These are phyloP conservation scores for Pardalotus punctatus DNA, from an alignment of 2,113 vertebrate genomes.

Conservation along the genomic window DNA sequence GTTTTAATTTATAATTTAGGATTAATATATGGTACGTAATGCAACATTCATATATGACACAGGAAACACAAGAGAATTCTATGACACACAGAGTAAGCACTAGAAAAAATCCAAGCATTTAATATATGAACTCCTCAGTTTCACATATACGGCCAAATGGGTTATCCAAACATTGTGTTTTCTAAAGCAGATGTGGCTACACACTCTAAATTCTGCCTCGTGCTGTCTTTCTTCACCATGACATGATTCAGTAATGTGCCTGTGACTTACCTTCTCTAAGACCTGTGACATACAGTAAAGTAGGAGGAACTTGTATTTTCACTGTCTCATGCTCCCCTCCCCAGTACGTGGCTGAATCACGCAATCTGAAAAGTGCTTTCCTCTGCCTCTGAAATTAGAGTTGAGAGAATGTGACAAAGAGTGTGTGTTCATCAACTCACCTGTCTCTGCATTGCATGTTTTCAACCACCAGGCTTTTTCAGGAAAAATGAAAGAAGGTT, in stretches of 20 bases:
- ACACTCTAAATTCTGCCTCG: not conserved
- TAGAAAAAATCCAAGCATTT: not conserved
- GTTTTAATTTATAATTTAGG: constrained; percentile 12
- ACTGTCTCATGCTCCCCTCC: not conserved
- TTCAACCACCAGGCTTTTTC: not conserved
- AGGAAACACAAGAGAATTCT: not conserved
- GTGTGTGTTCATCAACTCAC: not conserved
- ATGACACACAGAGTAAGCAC: not conserved
- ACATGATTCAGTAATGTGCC: not conserved
- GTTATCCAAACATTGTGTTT: not conserved
- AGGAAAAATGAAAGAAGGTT: not conserved
- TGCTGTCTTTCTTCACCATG: not conserved
- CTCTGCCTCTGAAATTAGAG: not conserved
- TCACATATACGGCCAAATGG: not conserved
- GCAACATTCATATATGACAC: not conserved
- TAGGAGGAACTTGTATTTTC: not conserved
- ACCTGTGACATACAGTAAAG: not conserved
- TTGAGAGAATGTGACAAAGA: not conserved
- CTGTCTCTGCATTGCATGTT: not conserved
- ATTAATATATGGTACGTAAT: not conserved
- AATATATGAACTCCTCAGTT: not conserved
- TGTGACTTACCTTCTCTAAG: not conserved
- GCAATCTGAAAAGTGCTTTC: not conserved
- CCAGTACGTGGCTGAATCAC: not conserved
- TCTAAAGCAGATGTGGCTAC: not conserved